Conservation (phyloP, 2,797 vertebrate genomes). For the Pipistrellus nathusii region DNA sequence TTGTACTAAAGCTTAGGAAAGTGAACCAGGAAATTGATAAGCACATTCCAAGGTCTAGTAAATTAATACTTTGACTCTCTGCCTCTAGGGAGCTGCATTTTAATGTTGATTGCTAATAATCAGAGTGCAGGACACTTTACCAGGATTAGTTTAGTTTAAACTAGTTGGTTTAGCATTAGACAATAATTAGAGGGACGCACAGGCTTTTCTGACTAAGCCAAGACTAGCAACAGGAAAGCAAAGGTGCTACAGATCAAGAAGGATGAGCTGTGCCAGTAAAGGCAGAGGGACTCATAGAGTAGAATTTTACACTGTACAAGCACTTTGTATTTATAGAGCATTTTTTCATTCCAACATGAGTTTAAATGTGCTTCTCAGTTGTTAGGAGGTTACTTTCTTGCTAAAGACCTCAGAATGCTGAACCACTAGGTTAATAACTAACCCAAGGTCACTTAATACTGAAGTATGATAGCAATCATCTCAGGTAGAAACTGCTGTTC, state of each 20-base stretch:
- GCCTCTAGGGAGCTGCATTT: neutral
- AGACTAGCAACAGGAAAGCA: neutral
- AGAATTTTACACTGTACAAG: neutral
- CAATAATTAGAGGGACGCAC: neutral
- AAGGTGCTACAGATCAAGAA: neutral
- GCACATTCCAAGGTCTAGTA: neutral
- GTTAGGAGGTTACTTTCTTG: neutral
- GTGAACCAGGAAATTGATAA: neutral
- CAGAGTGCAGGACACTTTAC: neutral
- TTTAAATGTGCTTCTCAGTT: neutral
- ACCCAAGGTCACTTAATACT: neutral
- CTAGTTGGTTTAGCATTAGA: neutral
- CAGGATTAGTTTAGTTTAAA: conserved; percentile 2
- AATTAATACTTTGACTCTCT: conserved; percentile 39
- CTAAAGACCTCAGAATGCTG: neutral
- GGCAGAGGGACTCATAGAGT: neutral
- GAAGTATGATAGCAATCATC: no score
- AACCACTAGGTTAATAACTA: conserved; percentile 5
- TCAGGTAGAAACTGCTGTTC: no score
- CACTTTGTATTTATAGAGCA: neutral
- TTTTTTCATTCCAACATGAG: conserved; percentile 19
- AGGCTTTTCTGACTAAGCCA: neutral
- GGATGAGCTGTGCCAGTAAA: neutral
- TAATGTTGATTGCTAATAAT: neutral
- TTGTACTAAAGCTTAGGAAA: conserved; percentile 32